Percentiles rank a stretch among this genome's conserved stretches.
Conservation (phyloP, 2,888 invertebrate species). For the Phyllotreta cruciferae region DNA sequence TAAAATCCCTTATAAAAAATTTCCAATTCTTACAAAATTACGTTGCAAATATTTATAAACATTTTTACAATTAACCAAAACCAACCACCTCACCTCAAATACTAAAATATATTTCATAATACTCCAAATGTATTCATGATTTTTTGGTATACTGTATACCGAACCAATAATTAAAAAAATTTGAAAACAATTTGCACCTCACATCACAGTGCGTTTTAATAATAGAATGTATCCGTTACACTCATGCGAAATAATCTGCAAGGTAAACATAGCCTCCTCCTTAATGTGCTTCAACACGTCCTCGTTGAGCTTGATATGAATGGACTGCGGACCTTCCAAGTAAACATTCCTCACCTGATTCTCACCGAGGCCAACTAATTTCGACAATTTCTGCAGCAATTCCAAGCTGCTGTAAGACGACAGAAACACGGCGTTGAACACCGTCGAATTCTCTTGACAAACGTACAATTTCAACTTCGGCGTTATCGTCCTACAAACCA, state of each 20-base stretch:
- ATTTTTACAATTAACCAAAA: too few species aligned
- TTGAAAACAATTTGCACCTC: conserved; percentile 5
- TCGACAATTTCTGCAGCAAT: conserved; percentile 69
- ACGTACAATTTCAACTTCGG: conserved; percentile 87
- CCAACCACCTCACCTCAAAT: too few species aligned
- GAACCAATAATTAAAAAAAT: too few species aligned
- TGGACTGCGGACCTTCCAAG: conserved; percentile 83
- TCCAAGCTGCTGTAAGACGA: conserved; percentile 72
- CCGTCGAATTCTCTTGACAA: conserved; percentile 70
- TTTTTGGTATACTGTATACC: too few species aligned
- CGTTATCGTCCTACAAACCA: conserved; percentile 65
- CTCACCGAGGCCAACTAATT: conserved; percentile 63
- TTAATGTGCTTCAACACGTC: conserved; percentile 85
- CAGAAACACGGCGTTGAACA: conserved; percentile 85
- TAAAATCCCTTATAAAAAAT: too few species aligned
- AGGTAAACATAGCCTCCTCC: conserved; percentile 76
- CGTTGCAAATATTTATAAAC: too few species aligned
- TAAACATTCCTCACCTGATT: conserved; percentile 66
- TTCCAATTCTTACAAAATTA: too few species aligned
- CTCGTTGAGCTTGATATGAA: conserved; percentile 83
- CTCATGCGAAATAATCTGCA: conserved; percentile 63
- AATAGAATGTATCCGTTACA: conserved; percentile 59
- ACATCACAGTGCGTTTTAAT: conserved; percentile 57
- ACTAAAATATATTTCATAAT: too few species aligned
- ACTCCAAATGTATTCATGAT: too few species aligned